A percentile compares a stretch with the other conserved stretches of the same genome.
Evolutionary conservation across 2,888 invertebrate species (phyloP).

Genomic region (Hirtodrosophila histrioides): DNA sequence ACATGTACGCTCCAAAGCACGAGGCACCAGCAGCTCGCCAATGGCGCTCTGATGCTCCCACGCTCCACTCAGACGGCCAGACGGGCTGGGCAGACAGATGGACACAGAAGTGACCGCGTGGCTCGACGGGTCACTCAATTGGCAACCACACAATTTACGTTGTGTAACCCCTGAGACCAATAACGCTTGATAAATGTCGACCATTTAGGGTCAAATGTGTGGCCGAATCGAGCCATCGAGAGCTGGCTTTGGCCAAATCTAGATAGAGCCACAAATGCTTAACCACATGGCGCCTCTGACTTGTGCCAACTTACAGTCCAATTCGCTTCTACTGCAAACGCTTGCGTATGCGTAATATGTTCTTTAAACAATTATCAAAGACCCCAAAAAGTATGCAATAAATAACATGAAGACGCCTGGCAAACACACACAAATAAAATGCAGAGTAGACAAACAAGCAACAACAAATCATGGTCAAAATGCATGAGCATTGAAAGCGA

Average conservation of each 20-base stretch:
- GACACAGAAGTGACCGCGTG: slow-evolving; percentile 45
- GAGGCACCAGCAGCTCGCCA: slow-evolving; percentile 18
- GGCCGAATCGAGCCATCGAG: slow-evolving; percentile 46
- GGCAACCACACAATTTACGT: slow-evolving; percentile 82
- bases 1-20: slow-evolving; percentile 16
- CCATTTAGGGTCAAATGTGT: slow-evolving; percentile 81
- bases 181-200: slow-evolving; percentile 82
- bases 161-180: slow-evolving; percentile 80
- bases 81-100: slow-evolving; percentile 20
- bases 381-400: slow-evolving; percentile 69
- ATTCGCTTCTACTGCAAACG: slow-evolving; percentile 42
- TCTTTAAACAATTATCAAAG: slow-evolving; percentile 78
- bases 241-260: slow-evolving; percentile 33
- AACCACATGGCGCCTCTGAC: slow-evolving; percentile 64
- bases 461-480: slow-evolving; percentile 74
- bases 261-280: slow-evolving; percentile 30
- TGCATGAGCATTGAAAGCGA: slow-evolving; percentile 38
- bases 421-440: slow-evolving; percentile 24
- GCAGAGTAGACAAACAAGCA: slow-evolving; percentile 31
- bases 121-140: slow-evolving; percentile 71
- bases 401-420: slow-evolving; percentile 56
- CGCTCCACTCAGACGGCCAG: slow-evolving; percentile 26
- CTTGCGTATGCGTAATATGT: slow-evolving; percentile 76
- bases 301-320: slow-evolving; percentile 46
- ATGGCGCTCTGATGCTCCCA: slow-evolving; percentile 26